These are phyloP conservation scores for Leptinotarsa undecemlineata DNA, from an alignment of 1,140 invertebrate species.

Conservation along the genomic window DNA sequence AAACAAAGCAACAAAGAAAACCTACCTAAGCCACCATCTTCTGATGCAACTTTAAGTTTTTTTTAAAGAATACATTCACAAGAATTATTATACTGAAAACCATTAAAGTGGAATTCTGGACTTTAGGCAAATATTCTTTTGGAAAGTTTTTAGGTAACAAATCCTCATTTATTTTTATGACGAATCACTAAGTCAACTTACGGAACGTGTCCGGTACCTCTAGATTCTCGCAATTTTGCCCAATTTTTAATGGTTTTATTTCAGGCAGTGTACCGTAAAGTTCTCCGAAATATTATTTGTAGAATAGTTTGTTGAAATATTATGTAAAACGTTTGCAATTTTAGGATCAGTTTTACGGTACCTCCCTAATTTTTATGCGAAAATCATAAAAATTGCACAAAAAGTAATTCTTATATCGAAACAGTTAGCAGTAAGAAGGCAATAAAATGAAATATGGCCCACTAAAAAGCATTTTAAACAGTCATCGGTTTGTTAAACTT, in stretches of 20 bases:
- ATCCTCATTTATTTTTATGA: not conserved
- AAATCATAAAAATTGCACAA: slow-evolving; percentile 18
- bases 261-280: slow-evolving; percentile 6
- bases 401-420: not conserved
- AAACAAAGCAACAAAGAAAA: no score
- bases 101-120: no score
- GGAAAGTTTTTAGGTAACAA: not conserved
- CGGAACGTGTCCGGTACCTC: slow-evolving; percentile 1
- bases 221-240: not conserved
- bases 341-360: slow-evolving; percentile 8
- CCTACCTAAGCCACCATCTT: no score
- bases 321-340: slow-evolving; percentile 6
- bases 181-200: not conserved
- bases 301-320: not conserved
- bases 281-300: not conserved
- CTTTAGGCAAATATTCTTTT: no score
- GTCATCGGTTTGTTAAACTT: not conserved
- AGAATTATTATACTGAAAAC: no score
- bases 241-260: slow-evolving; percentile 16
- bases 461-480: not conserved
- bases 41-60: no score
- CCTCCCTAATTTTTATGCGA: slow-evolving; percentile 10
- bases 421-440: slow-evolving; percentile 5
- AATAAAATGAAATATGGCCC: slow-evolving; percentile 13
- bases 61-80: no score